Conservation (phyloP, 2,113 vertebrate genomes). For the Canis aureus region DNA sequence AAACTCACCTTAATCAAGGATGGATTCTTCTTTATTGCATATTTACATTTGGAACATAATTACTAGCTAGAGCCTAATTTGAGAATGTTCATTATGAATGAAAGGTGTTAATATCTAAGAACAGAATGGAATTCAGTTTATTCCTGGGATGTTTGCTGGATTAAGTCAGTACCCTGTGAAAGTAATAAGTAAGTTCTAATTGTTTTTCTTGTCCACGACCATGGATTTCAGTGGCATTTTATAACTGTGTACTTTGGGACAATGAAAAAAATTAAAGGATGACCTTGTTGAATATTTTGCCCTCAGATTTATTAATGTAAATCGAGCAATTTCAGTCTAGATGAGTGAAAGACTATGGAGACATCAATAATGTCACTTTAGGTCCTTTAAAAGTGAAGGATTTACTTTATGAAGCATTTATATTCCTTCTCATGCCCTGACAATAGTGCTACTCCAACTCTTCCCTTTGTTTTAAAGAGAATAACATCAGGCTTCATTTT, state of each 20-base stretch:
- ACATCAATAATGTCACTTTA: background rate
- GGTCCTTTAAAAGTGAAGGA: slow-evolving; percentile 22
- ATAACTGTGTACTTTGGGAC: slow-evolving; percentile 9
- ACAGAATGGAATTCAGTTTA: slow-evolving; percentile 25
- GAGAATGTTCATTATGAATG: slow-evolving; percentile 56
- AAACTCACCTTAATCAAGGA: slow-evolving; percentile 4
- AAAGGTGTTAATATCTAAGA: slow-evolving; percentile 41
- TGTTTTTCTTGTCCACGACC: slow-evolving; percentile 44
- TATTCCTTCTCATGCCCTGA: background rate
- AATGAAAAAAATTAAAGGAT: slow-evolving; percentile 30
- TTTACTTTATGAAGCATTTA: slow-evolving; percentile 38
- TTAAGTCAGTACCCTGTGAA: background rate
- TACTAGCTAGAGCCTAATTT: slow-evolving; percentile 63
- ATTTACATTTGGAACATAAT: slow-evolving; percentile 48
- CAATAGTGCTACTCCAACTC: background rate
- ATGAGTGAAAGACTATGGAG: background rate
- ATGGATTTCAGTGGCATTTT: slow-evolving; percentile 31
- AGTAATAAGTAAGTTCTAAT: background rate
- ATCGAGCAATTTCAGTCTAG: slow-evolving; percentile 25
- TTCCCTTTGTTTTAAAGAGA: slow-evolving; percentile 43
- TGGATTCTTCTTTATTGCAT: slow-evolving; percentile 49
- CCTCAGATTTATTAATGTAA: slow-evolving; percentile 46
- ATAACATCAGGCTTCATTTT: slow-evolving; percentile 8
- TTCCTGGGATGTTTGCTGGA: background rate
- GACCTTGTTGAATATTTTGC: slow-evolving; percentile 46